Conservation (phyloP, 2,113 vertebrate species). For the Oreochromis tanganicae region DNA sequence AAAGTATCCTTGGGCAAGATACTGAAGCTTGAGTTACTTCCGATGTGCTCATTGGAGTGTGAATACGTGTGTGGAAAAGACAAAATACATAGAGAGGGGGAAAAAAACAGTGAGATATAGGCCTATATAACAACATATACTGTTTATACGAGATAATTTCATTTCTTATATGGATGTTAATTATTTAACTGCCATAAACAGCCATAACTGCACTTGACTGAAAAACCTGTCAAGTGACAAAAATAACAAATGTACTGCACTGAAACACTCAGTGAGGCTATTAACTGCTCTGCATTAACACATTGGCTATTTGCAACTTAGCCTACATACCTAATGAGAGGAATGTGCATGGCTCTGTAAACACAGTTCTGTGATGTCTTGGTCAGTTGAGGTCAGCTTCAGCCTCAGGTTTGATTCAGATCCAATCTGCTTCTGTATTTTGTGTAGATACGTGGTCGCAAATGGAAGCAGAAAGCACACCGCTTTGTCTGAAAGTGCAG, state of each 20-base stretch:
- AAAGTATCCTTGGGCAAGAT: neutral
- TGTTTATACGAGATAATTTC: neutral
- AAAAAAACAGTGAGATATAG: neutral
- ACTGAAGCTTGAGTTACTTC: neutral
- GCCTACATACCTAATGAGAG: neutral
- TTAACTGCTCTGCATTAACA: neutral
- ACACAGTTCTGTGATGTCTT: neutral
- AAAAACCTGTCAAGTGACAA: neutral
- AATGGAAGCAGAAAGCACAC: neutral
- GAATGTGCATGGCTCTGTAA: neutral
- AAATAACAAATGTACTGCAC: neutral
- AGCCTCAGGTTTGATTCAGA: neutral
- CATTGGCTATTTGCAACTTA: neutral
- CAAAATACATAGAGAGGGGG: neutral
- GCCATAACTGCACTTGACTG: neutral
- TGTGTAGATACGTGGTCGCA: neutral
- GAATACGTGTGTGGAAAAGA: neutral
- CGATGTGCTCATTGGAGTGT: neutral
- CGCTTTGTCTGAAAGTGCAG: neutral
- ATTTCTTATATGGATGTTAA: neutral
- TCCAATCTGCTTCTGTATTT: neutral
- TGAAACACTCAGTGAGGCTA: neutral
- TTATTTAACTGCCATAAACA: neutral
- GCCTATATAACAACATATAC: neutral
- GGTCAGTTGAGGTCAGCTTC: neutral